Evolutionary conservation across 2,113 vertebrate genomes (phyloP), one percentile per base, ranked within the genome.

Genomic region (Rhinolophus ferrumequinum): DNA sequence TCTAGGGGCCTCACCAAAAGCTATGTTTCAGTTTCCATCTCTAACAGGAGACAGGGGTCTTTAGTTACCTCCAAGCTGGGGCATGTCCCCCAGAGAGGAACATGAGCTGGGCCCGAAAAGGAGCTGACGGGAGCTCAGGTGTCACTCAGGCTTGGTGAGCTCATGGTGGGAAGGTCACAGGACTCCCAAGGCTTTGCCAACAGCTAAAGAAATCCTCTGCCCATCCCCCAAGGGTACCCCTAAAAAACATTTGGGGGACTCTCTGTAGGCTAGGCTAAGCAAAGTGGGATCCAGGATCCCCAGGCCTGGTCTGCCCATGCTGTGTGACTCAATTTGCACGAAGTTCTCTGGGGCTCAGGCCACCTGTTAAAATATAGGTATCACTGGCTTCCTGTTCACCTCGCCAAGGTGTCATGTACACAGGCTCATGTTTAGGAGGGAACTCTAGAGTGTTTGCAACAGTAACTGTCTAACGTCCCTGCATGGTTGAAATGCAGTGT

Each of bases 11-110:
- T 24, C 33, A 60, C 67, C 75, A n/a, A 94, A 64, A 89, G 79
- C 89, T 58, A 13, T 54, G 92, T 64, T 76, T 96, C 95, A 64
- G 69, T 91, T 95, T 93, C 77, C 73, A 58, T 15, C 66, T 92
- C 94, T 93, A 67, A 77, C 4, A 77, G 92, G 80, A 94, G 54
- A 77, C 4, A 0, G 81, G 75, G 94, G 88, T 44, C 96, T 96
- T 96, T 54, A 84, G 85, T 97, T 97, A 95, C 95, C 50, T 80
- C 64, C 60, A 50, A 16, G 83, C 73, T 30, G 19, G 83, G 90
- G 22, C 50, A 75, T 10, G 60, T 73, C 64, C 81, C 83, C 41
- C 56, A 52, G 38, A 77, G 38, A 89, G 90, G 84, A 97, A 97
- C 95, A 76, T 66, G 95, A 97, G 86, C 93, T 89, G 86, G 47